Evolutionary conservation across 2,797 vertebrate genomes (phyloP).

Genomic region (Parambassis ranga): DNA sequence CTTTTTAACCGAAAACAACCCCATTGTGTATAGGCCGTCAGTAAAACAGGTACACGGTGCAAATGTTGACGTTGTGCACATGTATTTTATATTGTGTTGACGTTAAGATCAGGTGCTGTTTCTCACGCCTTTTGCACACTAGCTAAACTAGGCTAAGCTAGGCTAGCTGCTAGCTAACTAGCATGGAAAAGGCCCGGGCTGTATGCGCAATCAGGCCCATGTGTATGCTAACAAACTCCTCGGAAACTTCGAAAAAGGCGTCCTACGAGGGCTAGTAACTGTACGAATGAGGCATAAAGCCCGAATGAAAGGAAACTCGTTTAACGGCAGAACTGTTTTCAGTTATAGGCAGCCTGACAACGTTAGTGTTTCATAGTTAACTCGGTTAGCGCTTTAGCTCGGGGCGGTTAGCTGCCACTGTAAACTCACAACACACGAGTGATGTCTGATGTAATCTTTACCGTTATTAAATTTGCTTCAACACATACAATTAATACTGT

Average conservation of each 20-base stretch:
- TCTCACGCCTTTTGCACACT: not conserved
- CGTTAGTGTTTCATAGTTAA: not conserved
- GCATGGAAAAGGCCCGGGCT: conserved; percentile 15
- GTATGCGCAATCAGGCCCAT: conserved; percentile 12
- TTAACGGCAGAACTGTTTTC: no score
- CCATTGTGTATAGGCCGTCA: conserved; percentile 54
- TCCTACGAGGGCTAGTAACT: no score
- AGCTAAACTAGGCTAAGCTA: conserved; percentile 20
- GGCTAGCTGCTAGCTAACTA: conserved; percentile 35
- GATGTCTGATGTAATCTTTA: no score
- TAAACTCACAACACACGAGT: not conserved
- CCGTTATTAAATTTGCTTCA: no score
- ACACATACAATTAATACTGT: no score
- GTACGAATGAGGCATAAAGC: no score
- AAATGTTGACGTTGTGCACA: accelerated
- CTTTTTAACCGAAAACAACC: conserved; percentile 28
- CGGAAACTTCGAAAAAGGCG: not conserved
- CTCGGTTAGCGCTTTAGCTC: conserved; percentile 6
- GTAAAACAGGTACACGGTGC: conserved; percentile 63
- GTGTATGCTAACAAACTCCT: not conserved
- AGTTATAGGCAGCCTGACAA: no score
- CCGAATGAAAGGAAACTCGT: no score
- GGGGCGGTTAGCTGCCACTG: not conserved
- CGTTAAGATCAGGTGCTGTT: no score
- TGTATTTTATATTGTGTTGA: not conserved